Evolutionary conservation across 2,113 vertebrate genomes (phyloP).

Genomic region (Melanotaenia duboulayi): DNA sequence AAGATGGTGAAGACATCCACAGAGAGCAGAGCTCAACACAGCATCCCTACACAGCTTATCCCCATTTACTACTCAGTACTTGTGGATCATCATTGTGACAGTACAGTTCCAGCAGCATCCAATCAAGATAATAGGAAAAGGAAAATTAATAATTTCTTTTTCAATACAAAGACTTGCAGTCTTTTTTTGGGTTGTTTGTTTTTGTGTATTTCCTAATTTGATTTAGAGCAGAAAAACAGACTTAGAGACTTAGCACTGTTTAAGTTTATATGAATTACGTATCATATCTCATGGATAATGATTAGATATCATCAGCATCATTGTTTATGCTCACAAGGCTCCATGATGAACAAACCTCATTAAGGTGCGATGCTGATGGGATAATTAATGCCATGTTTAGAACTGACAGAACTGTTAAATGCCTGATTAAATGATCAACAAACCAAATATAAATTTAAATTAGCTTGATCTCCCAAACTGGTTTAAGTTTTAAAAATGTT

Average conservation of each 20-base stretch:
- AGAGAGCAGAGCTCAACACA: conserved; percentile 48
- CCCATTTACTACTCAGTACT: conserved; percentile 26
- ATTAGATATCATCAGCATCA: background rate
- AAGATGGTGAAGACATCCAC: conserved; percentile 47
- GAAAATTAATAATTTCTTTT: background rate
- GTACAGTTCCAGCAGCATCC: conserved; percentile 8
- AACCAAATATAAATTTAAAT: background rate
- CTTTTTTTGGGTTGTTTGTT: background rate
- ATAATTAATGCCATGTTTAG: conserved; percentile 1
- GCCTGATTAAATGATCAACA: background rate
- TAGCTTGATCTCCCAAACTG: no score
- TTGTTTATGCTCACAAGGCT: background rate
- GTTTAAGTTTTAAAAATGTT: no score
- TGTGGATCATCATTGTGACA: conserved; percentile 17
- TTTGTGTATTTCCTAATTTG: background rate
- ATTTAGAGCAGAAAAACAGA: background rate
- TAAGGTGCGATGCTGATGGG: background rate
- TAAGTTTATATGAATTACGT: background rate
- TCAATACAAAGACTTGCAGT: background rate
- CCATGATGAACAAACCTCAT: background rate
- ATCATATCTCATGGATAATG: background rate
- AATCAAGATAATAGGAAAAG: conserved; percentile 8
- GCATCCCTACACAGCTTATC: conserved; percentile 51
- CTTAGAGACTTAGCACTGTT: background rate
- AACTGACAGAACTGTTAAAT: background rate